phyloP scores from a whole-genome alignment of 2,888 invertebrate species.

The Xestia sexstrigata region DNA sequence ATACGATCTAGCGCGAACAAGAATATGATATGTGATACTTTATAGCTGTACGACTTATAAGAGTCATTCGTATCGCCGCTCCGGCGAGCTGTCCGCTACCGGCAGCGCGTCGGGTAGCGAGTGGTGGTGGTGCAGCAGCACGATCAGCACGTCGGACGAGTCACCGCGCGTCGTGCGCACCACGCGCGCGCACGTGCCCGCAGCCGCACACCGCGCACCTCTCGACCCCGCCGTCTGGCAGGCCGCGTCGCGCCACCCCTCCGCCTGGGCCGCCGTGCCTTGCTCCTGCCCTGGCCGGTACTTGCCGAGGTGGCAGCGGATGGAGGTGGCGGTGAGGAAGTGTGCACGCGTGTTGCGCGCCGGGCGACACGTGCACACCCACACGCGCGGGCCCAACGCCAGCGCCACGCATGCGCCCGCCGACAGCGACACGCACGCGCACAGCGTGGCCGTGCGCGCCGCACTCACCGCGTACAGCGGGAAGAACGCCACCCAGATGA shows the following conservation, averaged over 20 bases:
- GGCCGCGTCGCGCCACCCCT: slow-evolving; percentile 39
- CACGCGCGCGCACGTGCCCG: slow-evolving; percentile 65
- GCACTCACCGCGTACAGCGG: slow-evolving; percentile 91
- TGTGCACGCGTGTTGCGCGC: slow-evolving; percentile 94
- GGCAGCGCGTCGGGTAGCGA: slow-evolving; percentile 47
- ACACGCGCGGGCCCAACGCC: slow-evolving; percentile 94
- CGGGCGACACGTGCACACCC: slow-evolving; percentile 92
- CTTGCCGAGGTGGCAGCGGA: slow-evolving; percentile 92
- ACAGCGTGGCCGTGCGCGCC: slow-evolving; percentile 79
- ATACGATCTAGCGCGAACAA: too few species aligned
- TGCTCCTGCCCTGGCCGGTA: slow-evolving; percentile 66
- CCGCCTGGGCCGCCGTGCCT: slow-evolving; percentile 6
- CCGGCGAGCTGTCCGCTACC: background rate
- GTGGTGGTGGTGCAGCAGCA: slow-evolving; percentile 72
- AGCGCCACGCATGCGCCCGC: slow-evolving; percentile 94
- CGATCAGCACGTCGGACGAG: slow-evolving; percentile 69
- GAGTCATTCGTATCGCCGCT: background rate
- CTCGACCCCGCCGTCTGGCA: slow-evolving; percentile 31
- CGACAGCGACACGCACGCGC: slow-evolving; percentile 93
- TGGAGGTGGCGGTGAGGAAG: slow-evolving; percentile 94
- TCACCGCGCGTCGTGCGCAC: slow-evolving; percentile 52
- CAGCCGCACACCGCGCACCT: slow-evolving; percentile 49
- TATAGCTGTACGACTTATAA: too few species aligned
- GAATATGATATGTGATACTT: too few species aligned
- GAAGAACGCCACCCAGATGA: slow-evolving; percentile 95